Conservation (phyloP, 1,140 invertebrate genomes). For the Portunus trituberculatus region DNA sequence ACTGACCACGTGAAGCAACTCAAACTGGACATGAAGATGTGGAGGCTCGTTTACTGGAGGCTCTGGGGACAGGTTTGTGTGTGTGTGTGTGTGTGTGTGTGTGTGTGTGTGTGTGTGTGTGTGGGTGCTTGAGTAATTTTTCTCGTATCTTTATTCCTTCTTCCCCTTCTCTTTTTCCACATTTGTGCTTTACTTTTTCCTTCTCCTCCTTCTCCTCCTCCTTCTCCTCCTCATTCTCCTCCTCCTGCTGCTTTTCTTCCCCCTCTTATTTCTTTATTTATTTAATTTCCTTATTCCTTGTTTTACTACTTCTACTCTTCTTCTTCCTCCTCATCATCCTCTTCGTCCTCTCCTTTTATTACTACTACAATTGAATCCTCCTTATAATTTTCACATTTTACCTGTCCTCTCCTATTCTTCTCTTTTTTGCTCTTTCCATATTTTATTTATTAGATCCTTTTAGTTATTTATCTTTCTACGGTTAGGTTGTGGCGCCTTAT, state of each 20-base stretch:
- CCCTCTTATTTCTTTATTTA: not conserved
- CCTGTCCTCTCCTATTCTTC: no score
- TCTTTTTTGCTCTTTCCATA: not conserved
- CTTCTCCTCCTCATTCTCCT: not conserved
- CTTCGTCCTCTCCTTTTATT: not conserved
- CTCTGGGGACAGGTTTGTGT: constrained; percentile 86
- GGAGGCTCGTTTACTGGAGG: constrained; percentile 95
- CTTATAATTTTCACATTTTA: no score
- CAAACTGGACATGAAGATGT: constrained; percentile 89
- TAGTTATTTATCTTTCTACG: no score
- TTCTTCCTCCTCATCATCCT: not conserved
- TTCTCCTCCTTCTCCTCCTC: no score
- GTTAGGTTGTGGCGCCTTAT: no score
- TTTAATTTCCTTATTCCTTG: not conserved
- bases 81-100: constrained; percentile 51
- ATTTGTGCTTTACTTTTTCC: not conserved
- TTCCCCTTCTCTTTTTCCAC: not conserved
- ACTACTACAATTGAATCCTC: not conserved
- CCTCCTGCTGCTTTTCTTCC: no score
- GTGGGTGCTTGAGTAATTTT: not conserved
- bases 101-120: not conserved
- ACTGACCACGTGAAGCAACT: constrained; percentile 90
- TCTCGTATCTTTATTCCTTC: not conserved
- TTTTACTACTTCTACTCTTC: not conserved
- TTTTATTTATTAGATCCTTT: no score